Evolutionary conservation across 2,888 invertebrate species (phyloP).

Genomic region (Chrysina gloriosa): DNA sequence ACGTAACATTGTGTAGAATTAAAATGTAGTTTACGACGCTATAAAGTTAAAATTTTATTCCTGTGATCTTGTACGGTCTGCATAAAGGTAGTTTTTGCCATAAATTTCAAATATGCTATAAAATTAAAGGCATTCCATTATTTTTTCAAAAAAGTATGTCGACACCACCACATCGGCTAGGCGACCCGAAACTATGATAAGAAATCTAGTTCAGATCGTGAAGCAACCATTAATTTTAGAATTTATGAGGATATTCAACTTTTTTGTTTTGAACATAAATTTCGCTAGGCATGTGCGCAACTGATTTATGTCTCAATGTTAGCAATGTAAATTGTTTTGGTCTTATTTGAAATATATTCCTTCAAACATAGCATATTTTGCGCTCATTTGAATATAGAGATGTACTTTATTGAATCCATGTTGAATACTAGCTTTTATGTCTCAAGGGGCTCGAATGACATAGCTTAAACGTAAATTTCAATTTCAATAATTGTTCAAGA

Average conservation of each 20-base stretch:
- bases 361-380: too few relatives aligned
- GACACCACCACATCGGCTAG: background rate
- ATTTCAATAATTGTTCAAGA: too few relatives aligned
- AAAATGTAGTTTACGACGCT: background rate
- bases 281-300: background rate
- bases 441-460: too few relatives aligned
- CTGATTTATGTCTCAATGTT: background rate
- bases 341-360: background rate
- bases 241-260: conserved; percentile 11
- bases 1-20: background rate
- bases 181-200: conserved; percentile 1
- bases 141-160: background rate
- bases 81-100: background rate
- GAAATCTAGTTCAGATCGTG: background rate
- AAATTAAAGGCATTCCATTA: background rate
- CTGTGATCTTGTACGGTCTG: background rate
- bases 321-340: background rate
- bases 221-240: conserved; percentile 1
- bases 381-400: too few relatives aligned
- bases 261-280: conserved; percentile 1
- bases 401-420: too few relatives aligned
- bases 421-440: too few relatives aligned
- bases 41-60: background rate
- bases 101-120: conserved; percentile 14
- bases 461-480: too few relatives aligned